Evolutionary conservation across 2,888 invertebrate genomes (phyloP), one percentile per base, ranked within the genome.

Genomic region (Rotaria sp.): DNA sequence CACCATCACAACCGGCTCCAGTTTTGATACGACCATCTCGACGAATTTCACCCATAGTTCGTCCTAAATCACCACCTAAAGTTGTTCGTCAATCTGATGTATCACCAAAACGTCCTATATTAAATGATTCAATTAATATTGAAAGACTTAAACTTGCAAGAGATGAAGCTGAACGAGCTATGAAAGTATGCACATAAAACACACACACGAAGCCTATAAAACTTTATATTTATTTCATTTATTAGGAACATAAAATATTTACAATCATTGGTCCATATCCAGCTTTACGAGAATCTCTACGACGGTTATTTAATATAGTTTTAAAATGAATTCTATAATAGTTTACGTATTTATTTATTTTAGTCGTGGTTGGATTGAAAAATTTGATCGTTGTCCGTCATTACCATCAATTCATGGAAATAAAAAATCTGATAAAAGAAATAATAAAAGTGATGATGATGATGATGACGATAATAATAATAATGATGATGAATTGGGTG

Each of bases 211-310:
- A 8, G 18, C 50, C 2, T 11, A 10, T 50, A 50, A 15, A 15
- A 50, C 11, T 50, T 5, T 8, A 50, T 50, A 50, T 50, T 50
- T 50, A 50, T 50, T 50, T 8, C 11, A 45, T 45, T 45, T 45
- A n/a, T 7, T 75, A 87, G 91, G 88, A 89, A 85, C 89, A 89
- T 50, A 90, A 90, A 88, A 89, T 91, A 52, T 91, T 91, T 88
- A 91, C 90, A 5, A 90, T 91, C 30, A 90, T 91, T 86, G 91
- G 91, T 18, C 91, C 91, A 10, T 91, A 91, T 87, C 89, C 90
- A 13, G 89, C 90, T 45, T 89, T 91, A 11, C 88, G 91, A 59
- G 89, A 90, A 85, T 88, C 89, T 87, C 87, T 91, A 15, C 87
- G 91, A 55, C 50, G 30, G 67, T 67, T n/a, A 30, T n/a, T n/a